These are phyloP conservation scores for Tachystola acroxantha DNA, from an alignment of 2,888 invertebrate genomes.

Conservation along the genomic window DNA sequence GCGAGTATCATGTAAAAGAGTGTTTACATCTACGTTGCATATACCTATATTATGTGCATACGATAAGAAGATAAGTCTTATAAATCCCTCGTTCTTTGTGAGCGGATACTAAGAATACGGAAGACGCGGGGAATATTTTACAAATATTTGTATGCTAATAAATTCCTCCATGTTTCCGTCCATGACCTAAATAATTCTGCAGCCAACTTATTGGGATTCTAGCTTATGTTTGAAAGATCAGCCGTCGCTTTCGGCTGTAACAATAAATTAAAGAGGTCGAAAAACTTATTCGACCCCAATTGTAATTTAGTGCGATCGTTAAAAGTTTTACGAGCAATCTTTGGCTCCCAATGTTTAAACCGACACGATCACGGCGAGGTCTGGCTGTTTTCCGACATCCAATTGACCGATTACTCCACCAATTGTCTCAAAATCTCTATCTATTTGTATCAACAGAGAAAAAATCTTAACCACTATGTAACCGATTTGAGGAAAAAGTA, in stretches of 20 bases:
- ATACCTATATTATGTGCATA: too few relatives aligned
- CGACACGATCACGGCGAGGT: slow-evolving; percentile 1
- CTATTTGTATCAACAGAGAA: too few relatives aligned
- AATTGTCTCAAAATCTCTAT: too few relatives aligned
- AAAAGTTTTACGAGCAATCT: slow-evolving; percentile 63
- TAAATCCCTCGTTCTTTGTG: neutral
- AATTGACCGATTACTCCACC: slow-evolving; percentile 11
- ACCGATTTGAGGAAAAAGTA: too few relatives aligned
- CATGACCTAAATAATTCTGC: slow-evolving; percentile 6
- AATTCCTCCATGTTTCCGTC: slow-evolving; percentile 2
- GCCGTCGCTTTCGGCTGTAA: slow-evolving; percentile 25
- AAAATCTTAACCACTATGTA: too few relatives aligned
- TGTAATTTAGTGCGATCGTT: slow-evolving; percentile 57
- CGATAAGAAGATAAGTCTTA: too few relatives aligned
- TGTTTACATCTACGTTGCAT: too few relatives aligned
- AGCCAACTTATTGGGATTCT: slow-evolving; percentile 11
- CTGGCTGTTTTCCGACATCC: slow-evolving; percentile 1
- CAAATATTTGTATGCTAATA: slow-evolving; percentile 2
- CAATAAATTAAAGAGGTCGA: slow-evolving; percentile 53
- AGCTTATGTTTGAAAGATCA: slow-evolving; percentile 34
- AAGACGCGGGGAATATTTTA: neutral
- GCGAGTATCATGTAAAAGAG: too few relatives aligned
- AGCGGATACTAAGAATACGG: neutral
- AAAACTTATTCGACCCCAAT: slow-evolving; percentile 49
- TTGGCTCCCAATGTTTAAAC: slow-evolving; percentile 52